A percentile compares a stretch with the other conserved stretches of the same genome.
phyloP scores from a whole-genome alignment of 1,140 invertebrate species.

The Magallana gigas region DNA sequence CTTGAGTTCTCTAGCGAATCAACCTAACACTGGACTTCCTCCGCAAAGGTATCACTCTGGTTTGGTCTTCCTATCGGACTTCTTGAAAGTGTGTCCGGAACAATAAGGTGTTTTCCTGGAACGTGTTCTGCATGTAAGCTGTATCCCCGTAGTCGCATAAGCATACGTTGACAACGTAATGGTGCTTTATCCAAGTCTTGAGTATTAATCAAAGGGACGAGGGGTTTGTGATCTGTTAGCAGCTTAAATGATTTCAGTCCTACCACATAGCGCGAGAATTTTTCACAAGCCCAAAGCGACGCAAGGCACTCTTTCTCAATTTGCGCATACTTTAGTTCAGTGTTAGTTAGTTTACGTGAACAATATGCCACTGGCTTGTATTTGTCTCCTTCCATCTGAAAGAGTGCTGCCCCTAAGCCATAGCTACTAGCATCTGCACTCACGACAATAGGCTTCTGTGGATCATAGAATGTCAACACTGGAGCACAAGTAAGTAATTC shows the following conservation, averaged over 20 bases:
- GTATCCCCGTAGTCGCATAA: constrained; percentile 52
- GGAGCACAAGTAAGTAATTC: constrained; percentile 42
- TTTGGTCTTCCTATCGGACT: constrained; percentile 72
- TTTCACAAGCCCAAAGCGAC: constrained; percentile 73
- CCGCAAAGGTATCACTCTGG: constrained; percentile 45
- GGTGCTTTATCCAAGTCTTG: constrained; percentile 49
- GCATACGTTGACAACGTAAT: constrained; percentile 54
- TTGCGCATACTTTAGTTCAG: constrained; percentile 78
- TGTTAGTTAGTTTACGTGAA: constrained; percentile 59
- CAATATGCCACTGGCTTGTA: constrained; percentile 58
- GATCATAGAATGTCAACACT: constrained; percentile 56
- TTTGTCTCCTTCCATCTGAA: constrained; percentile 48
- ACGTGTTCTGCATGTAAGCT: constrained; percentile 51
- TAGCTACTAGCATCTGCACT: constrained; percentile 57
- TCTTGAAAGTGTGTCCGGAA: constrained; percentile 50
- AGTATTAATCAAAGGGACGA: constrained; percentile 57
- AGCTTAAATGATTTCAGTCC: constrained; percentile 68
- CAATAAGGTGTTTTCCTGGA: constrained; percentile 56
- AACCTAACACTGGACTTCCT: not conserved
- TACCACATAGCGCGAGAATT: constrained; percentile 80
- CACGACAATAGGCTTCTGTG: constrained; percentile 49
- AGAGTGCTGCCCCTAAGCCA: constrained; percentile 61
- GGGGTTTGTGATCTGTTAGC: constrained; percentile 73
- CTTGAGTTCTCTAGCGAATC: not conserved
- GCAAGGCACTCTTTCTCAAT: constrained; percentile 81